Percentiles rank a stretch among this genome's conserved stretches.
phyloP scores from a whole-genome alignment of 2,797 vertebrate genomes.

The Sparidentex hasta region DNA sequence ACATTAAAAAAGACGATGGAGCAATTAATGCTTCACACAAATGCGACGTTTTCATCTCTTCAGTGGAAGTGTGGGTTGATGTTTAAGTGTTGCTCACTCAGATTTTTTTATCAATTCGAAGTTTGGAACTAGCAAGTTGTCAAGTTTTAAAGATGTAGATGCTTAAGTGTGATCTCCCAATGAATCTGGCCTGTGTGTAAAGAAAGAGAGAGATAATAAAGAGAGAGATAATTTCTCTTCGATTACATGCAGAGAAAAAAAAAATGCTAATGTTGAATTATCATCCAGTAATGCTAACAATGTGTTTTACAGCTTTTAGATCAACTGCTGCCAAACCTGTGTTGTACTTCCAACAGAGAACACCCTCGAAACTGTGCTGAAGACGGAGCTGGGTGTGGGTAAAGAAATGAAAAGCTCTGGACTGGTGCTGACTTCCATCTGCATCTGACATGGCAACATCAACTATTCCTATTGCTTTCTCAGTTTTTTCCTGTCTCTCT shows the following conservation, averaged over 20 bases:
- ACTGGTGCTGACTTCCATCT: conserved; percentile 53
- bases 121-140: too few relatives aligned
- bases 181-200: neutral
- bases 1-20: too few relatives aligned
- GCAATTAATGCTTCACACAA: too few relatives aligned
- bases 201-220: neutral
- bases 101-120: too few relatives aligned
- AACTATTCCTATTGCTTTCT: conserved; percentile 9
- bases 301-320: neutral
- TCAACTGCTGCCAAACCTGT: neutral
- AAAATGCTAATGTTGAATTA: neutral
- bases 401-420: conserved; percentile 58
- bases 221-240: neutral
- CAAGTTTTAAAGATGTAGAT: neutral
- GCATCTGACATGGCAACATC: conserved; percentile 20
- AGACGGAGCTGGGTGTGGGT: conserved; percentile 24
- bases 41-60: too few relatives aligned
- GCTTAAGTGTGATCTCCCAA: neutral
- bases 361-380: conserved; percentile 23
- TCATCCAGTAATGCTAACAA: neutral
- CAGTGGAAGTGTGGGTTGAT: too few relatives aligned
- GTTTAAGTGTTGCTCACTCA: too few relatives aligned
- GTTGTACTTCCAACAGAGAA: conserved; percentile 17
- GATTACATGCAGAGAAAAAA: neutral
- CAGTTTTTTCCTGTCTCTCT: conserved; percentile 2